Evolutionary conservation across 2,888 invertebrate genomes (phyloP), one percentile per base, ranked within the genome.

Genomic region (Eupithecia subfuscata): DNA sequence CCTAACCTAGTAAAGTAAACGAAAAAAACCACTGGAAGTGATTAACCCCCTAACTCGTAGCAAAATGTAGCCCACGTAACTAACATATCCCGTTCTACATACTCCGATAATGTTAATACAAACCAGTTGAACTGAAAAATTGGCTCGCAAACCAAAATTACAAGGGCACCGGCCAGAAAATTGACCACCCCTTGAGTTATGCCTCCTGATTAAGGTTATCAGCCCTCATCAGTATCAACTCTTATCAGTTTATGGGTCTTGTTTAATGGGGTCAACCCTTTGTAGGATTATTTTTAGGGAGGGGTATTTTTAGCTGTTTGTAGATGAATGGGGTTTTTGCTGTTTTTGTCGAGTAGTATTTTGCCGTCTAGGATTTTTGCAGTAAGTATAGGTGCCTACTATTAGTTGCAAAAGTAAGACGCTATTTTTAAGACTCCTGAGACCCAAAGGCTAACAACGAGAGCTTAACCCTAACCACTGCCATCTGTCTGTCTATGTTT

Each of bases 171-270:
- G 92, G 90, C 94, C 93, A 91, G 92, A 93, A 94, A 94, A 94
- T 93, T 91, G 88, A 84, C 84, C 84, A 84, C 81, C 85, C 76
- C 79, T 76, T 78, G 86, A 88, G 89, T 89, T 89, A 90, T 88
- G 86, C 87, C 86, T 87, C 81, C 90, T 92, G 94, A 95, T 95
- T 93, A 94, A 94, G 93, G 92, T 91, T 95, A 94, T 94, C 95
- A 92, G 84, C 84, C 82, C 88, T 89, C 91, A 94, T 94, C 94
- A 86, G 85, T 68, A 68, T 68, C 43, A 68, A 68, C 68, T 68
- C 68, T 68, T 68, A 68, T 68, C 68, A 68, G 68, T 68, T 68
- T 68, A 43, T 68, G 40, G 40, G 43, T 22, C 40, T 22, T 89
- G 83, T 87, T 87, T 89, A 90, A 92, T 91, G 88, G 87, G 91